A percentile compares a stretch with the other conserved stretches of the same genome.
Conservation (phyloP, 53 echinoderm and acorn worm species). For the Patiria pectinifera region DNA sequence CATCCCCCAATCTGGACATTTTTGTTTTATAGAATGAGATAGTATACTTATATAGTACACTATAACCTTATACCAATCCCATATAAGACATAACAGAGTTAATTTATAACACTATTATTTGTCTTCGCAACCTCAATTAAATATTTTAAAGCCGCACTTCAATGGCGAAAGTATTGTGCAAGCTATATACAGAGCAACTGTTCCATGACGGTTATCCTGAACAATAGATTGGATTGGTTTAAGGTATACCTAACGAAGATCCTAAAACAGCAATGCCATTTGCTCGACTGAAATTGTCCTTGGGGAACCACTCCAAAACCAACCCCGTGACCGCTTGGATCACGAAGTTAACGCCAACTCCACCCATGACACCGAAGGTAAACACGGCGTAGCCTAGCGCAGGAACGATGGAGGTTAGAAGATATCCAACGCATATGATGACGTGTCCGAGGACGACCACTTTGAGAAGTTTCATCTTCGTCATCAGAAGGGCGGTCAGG, state of each 20-base stretch:
- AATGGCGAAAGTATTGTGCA: too few relatives aligned
- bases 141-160: too few relatives aligned
- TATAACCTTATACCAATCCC: too few relatives aligned
- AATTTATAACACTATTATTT: too few relatives aligned
- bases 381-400: not conserved
- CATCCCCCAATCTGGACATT: too few relatives aligned
- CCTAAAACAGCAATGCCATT: slow-evolving; percentile 11
- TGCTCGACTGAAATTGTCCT: not conserved
- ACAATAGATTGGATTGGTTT: not conserved
- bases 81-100: too few relatives aligned
- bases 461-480: not conserved
- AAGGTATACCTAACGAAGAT: slow-evolving; percentile 19
- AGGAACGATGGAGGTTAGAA: slow-evolving; percentile 34
- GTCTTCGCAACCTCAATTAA: too few relatives aligned
- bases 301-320: slow-evolving; percentile 19
- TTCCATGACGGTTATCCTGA: too few relatives aligned
- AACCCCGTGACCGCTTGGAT: not conserved
- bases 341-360: slow-evolving; percentile 27
- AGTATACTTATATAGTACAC: too few relatives aligned
- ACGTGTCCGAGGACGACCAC: slow-evolving; percentile 13
- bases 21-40: too few relatives aligned
- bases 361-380: slow-evolving; percentile 27
- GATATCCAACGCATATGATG: not conserved
- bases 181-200: too few relatives aligned
- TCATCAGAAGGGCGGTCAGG: not conserved